Base-by-base conservation (phyloP, 2,888 invertebrate genomes). In the Platycheirus albimanus region DNA sequence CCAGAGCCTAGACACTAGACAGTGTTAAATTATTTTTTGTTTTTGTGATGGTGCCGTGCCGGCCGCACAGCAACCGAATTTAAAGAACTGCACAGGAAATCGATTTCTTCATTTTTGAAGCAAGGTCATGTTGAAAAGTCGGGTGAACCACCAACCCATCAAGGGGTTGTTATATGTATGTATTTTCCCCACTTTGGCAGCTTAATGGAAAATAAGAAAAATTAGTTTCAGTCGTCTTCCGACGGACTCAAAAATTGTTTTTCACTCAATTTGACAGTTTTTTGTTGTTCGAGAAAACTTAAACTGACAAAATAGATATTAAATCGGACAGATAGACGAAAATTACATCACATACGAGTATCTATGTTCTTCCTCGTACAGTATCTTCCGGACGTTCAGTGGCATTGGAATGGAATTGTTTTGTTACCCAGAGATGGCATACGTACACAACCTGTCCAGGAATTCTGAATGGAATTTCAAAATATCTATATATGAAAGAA, bases 201-300 rank as follows among this genome's bases (percentile, higher is more conserved):
- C 56, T 72, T 87, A 90, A 90, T 89, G 89, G 89, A 86, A 85
- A 86, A 85, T 80, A 74, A 87, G 89, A 89, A 86, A 88, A 89
- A 89, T 90, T 90, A 87, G 87, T 86, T 88, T 83, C 75, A 51
- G 85, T 86, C 84, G 85, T 86, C 84, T 87, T 87, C 86, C 88
- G 89, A 90, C 87, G 45, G 78, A 64, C 63, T 52, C 13, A 43
- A 76, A 58, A 78, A 74, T 69, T 64, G 69, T 74, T 83, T 83
- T 78, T 49, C 69, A 64, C 72, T 78, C 72, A 72, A 56, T 78
- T 78, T 78, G 78, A 83, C 83, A 83, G 77, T 71, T 78, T 19
- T 19, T 28, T 56, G 41, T n/a, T n/a, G n/a, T n/a, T 58, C 5
- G 15, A 33, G 3, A 43, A 13, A 45, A 24, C 52, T 63, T 43